Conservation (phyloP, 2,888 invertebrate genomes). For the Eucriotettix oculatus region DNA sequence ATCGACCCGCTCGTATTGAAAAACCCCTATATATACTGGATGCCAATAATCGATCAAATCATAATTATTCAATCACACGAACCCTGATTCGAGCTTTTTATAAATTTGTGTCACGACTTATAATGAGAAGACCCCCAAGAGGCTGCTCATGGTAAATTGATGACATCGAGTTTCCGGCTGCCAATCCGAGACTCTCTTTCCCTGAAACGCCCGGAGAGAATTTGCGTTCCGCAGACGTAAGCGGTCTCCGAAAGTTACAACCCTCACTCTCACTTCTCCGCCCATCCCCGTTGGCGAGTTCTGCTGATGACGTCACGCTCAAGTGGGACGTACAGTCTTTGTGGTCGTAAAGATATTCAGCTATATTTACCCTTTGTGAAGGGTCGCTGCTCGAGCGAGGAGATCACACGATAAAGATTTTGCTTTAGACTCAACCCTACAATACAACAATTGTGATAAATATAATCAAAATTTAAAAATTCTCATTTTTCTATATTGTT, state of each 20-base stretch:
- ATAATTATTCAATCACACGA: too few relatives aligned
- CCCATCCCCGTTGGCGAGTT: neutral
- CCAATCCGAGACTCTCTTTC: neutral
- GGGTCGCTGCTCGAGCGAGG: too few relatives aligned
- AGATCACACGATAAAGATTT: neutral
- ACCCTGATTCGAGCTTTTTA: too few relatives aligned
- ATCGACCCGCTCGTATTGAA: too few relatives aligned
- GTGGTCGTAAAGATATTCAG: too few relatives aligned
- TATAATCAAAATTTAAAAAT: neutral
- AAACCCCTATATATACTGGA: too few relatives aligned
- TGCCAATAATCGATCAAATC: too few relatives aligned
- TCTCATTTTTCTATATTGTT: neutral
- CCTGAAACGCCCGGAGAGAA: neutral
- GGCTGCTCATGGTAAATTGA: too few relatives aligned
- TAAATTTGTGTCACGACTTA: too few relatives aligned
- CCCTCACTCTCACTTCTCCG: neutral
- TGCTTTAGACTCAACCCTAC: too few relatives aligned
- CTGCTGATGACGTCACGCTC: slow-evolving; percentile 2
- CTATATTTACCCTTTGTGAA: too few relatives aligned
- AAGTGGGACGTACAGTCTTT: neutral
- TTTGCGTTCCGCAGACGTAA: slow-evolving; percentile 9
- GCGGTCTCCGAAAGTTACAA: slow-evolving; percentile 3
- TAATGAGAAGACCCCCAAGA: too few relatives aligned
- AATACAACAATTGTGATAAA: neutral
- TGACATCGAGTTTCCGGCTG: neutral